A percentile compares a stretch with the other conserved stretches of the same genome.
These are phyloP conservation scores for Caenorhabditis inopinata DNA, from an alignment of 1,140 invertebrate species.

Conservation along the genomic window DNA sequence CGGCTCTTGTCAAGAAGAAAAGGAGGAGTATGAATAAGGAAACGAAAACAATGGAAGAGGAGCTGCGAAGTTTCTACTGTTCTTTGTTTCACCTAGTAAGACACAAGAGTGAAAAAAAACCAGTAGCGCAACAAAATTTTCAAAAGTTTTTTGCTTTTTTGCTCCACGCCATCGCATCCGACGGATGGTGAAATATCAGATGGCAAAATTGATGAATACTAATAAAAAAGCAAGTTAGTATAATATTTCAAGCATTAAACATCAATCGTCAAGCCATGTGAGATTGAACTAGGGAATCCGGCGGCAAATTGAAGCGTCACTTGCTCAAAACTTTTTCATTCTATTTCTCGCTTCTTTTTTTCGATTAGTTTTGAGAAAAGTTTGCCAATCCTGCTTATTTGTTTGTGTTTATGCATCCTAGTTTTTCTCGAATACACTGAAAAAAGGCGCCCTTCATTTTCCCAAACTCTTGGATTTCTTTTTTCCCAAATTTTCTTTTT, in stretches of 20 bases:
- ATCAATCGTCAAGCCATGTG: background rate
- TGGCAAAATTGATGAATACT: too few species aligned
- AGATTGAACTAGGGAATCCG: background rate
- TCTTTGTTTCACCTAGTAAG: background rate
- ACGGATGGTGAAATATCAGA: too few species aligned
- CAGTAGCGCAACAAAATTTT: too few species aligned
- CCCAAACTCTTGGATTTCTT: constrained; percentile 14
- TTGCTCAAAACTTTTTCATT: background rate
- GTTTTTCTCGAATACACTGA: too few species aligned
- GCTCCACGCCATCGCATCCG: too few species aligned
- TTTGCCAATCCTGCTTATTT: too few species aligned
- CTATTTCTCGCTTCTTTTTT: background rate
- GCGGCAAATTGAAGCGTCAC: constrained; percentile 20
- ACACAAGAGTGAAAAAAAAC: too few species aligned
- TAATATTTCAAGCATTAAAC: background rate
- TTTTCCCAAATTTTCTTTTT: background rate
- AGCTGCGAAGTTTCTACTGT: background rate
- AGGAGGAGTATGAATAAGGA: background rate
- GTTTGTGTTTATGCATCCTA: too few species aligned
- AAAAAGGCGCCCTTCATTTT: too few species aligned
- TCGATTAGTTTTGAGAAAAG: too few species aligned
- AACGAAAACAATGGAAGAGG: background rate
- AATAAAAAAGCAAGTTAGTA: too few species aligned
- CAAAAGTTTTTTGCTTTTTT: too few species aligned
- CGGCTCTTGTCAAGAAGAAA: background rate